Base-by-base conservation (phyloP, 2,888 invertebrate species). In the Synergus laeviventris region DNA sequence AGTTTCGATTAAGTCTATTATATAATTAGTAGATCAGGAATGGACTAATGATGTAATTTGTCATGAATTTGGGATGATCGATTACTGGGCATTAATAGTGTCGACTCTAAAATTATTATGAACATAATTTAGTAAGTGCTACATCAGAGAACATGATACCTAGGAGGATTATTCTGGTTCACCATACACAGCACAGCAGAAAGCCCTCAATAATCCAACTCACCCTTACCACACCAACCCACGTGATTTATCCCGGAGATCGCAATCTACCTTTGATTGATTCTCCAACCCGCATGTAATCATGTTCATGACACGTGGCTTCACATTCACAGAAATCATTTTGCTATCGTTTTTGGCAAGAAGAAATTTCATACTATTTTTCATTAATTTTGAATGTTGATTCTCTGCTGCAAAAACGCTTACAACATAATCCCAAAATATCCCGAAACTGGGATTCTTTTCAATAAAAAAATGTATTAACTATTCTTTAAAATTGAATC, bases 181-280 rank as follows among this genome's bases (percentile, higher is more conserved):
- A 76, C 75, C 70, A 82, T 81, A 70, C 83, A 82, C 83, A 84
- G 85, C 83, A 82, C 83, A 84, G 85, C 85, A 87, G 84, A 84
- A 31, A 83, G 82, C 80, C 38, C 74, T 74, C 75, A 79, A 79
- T 82, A 82, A 86, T 84, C 83, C 83, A 82, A 80, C 79, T 81
- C 82, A 77, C 83, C 81, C 81, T 82, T 80, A 78, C 79, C 66
- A 74, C 79, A 75, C 80, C 84, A 82, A 82, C 82, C 84, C 81
- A 77, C 82, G 82, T 82, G 84, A 86, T 87, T 87, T 84, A 81
- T 79, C 79, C 83, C 24, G 81, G 84, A 83, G 85, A 86, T 86
- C 82, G 81, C 79, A 83, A 86, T 85, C 84, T 82, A 76, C 78
- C 75, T 80, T 74, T 82, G 86, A 86, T 86, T 86, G 86, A 86